Base-by-base conservation (phyloP, 2,797 vertebrate species). In the Cirrhinus mrigala region DNA sequence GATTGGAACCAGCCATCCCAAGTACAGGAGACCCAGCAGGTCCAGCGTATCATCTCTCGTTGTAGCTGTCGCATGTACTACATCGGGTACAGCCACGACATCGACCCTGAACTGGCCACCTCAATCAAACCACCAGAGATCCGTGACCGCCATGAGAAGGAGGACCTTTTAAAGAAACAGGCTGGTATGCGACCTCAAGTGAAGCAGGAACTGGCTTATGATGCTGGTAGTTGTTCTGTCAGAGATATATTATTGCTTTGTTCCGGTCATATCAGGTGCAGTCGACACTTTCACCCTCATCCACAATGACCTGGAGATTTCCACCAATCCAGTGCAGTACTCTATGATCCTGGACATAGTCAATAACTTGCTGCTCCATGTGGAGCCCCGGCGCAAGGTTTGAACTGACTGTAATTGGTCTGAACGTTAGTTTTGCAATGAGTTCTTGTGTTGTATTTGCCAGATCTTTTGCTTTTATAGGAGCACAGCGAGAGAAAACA, bases 401-500 rank as follows among this genome's bases (percentile, higher is more conserved):
- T 1, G 37, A 29, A 44, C 20, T n/a, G 27, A 48, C 22, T 54
- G 6, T 1, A 18, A 20, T 37, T 40, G 16, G 29, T 79, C 27
- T 69, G 22, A 3, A 73, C 71, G n/a, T 2, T 29, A 24, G 29
- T 60, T 74, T n/a, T 70, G 20, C 8, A 46, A 56, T 16, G 8
- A 71, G 18, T 70, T 18, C 11, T 14, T 15, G 2, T 20, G 0
- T 22, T 37, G 44, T 27, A 84, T 85, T 11, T 16, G 0, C 22
- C 6, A 40, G 4, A 18, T 40, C 6, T 73, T 40, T 78, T 64
- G 15, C 22, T n/a, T 54, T 33, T 56, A 8, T 83, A 99, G 98
- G 98, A 99, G 92, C 98, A 99, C 93, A 99, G 98, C 33, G 98
- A 99, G 94, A 98, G 99, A 92, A 99, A 99, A 91, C 98, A 99